phyloP scores from a whole-genome alignment of 2,797 vertebrate species.

The Molothrus aeneus region DNA sequence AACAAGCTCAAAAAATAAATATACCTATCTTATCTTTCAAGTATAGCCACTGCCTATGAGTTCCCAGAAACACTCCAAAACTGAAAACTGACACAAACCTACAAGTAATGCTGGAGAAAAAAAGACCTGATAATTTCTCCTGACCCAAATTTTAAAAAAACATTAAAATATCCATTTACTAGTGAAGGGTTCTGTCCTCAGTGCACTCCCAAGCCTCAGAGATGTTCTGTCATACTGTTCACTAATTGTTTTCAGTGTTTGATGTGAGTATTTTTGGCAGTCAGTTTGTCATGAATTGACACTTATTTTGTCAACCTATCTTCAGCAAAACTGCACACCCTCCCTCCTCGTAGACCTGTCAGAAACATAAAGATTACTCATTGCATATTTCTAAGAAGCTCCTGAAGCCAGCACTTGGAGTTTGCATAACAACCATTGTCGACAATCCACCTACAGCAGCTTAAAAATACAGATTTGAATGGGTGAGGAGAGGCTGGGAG shows the following conservation, averaged over 20 bases:
- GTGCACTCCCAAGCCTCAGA: neutral
- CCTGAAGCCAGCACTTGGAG: constrained; percentile 18
- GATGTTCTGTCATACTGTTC: neutral
- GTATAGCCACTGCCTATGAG: neutral
- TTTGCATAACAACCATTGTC: constrained; percentile 64
- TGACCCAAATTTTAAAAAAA: neutral
- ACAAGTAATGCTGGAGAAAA: neutral
- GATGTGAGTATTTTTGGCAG: constrained; percentile 51
- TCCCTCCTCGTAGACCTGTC: constrained; percentile 57
- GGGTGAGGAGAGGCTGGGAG: constrained; percentile 54
- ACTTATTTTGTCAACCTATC: constrained; percentile 69
- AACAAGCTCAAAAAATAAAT: neutral
- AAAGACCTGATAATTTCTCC: neutral
- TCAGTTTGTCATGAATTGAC: constrained; percentile 59
- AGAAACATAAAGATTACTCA: constrained; percentile 62
- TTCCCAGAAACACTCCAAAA: neutral
- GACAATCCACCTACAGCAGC: constrained; percentile 63
- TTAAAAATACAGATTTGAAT: constrained; percentile 70
- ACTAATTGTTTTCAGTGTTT: constrained; percentile 30
- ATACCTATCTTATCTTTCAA: neutral
- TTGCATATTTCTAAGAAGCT: constrained; percentile 56
- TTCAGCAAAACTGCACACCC: constrained; percentile 56
- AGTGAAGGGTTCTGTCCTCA: neutral
- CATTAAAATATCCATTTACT: neutral
- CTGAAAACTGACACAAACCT: neutral